Base-by-base conservation (phyloP, 2,113 vertebrate genomes). In the Phoenicopterus ruber region DNA sequence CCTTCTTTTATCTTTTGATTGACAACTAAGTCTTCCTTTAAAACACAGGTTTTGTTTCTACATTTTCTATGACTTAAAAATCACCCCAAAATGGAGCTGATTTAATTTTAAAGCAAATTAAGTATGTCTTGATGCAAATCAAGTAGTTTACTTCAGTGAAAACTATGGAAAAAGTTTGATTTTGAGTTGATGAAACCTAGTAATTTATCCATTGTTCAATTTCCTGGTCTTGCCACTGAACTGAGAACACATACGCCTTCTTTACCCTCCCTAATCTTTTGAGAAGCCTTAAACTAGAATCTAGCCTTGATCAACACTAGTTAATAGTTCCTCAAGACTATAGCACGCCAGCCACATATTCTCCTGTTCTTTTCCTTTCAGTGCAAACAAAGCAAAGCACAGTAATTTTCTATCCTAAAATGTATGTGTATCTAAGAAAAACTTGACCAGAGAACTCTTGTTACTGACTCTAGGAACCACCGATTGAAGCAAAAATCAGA, bases 331-430 rank as follows among this genome's bases (percentile, higher is more conserved):
- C 19, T 83, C 58, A 77, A 69, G 22, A 59, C 26, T 36, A 26
- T 21, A 25, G 11, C 29, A 73, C 2, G 0, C 9, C 24, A 63
- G 13, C 17, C 2, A 3, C 11, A 15, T 40, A 34, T 38, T 29
- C 16, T 40, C 6, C 1, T 6, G 18, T 85, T 88, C 11, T 74
- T 86, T 63, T 59, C 13, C 25, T 90, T 86, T 67, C 34, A 31
- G 9, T 26, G n/a, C 5, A 88, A 89, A 76, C 3, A 78, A 67
- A 55, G 8, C 2, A 71, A 61, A 92, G 4, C 28, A 66, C 15
- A 42, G 38, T 42, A 82, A 55, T 79, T 63, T 59, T 85, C 26
- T 79, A 4, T 42, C 13, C 15, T 25, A 74, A 80, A 79, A 76
- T 34, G 4, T 5, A 9, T 28, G 8, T 44, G 11, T 29, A 90